A percentile compares a stretch with the other conserved stretches of the same genome.
Conservation (phyloP, 2,888 invertebrate genomes). For the Zele albiditarsus region DNA sequence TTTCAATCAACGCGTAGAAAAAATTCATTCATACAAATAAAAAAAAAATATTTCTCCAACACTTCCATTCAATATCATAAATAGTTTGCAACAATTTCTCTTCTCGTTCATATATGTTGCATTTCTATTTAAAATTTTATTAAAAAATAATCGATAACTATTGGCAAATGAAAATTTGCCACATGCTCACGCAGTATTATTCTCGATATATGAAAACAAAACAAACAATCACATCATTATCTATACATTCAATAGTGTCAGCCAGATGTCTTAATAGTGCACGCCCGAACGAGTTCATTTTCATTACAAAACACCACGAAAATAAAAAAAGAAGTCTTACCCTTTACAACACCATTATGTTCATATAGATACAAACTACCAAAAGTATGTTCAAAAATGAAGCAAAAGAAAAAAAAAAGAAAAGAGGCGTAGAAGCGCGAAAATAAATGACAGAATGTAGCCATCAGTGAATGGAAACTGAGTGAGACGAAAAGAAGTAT, state of each 20-base stretch:
- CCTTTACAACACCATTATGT: slow-evolving; percentile 22
- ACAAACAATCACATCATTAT: background rate
- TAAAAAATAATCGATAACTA: background rate
- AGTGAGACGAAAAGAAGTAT: background rate
- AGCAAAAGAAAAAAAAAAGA: slow-evolving; percentile 33
- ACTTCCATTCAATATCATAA: background rate
- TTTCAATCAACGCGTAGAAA: too few relatives aligned
- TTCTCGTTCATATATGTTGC: too few relatives aligned
- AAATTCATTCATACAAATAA: too few relatives aligned
- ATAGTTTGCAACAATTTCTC: too few relatives aligned
- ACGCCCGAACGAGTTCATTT: slow-evolving; percentile 55
- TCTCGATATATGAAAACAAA: too few relatives aligned
- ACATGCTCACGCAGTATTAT: too few relatives aligned
- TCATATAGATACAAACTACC: slow-evolving; percentile 35
- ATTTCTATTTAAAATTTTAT: too few relatives aligned
- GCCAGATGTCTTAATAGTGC: slow-evolving; percentile 59
- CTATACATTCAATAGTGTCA: slow-evolving; percentile 39
- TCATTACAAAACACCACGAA: slow-evolving; percentile 40
- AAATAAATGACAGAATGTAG: background rate
- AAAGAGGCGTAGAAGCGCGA: background rate
- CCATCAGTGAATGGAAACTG: background rate
- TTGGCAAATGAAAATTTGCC: background rate
- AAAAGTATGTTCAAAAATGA: slow-evolving; percentile 31
- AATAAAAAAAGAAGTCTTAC: slow-evolving; percentile 19
- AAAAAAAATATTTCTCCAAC: too few relatives aligned